Percentiles rank a stretch among this genome's conserved stretches.
phyloP scores from a whole-genome alignment of 92 coral and sea anemone genomes.

The Anthopleura xanthogrammica region DNA sequence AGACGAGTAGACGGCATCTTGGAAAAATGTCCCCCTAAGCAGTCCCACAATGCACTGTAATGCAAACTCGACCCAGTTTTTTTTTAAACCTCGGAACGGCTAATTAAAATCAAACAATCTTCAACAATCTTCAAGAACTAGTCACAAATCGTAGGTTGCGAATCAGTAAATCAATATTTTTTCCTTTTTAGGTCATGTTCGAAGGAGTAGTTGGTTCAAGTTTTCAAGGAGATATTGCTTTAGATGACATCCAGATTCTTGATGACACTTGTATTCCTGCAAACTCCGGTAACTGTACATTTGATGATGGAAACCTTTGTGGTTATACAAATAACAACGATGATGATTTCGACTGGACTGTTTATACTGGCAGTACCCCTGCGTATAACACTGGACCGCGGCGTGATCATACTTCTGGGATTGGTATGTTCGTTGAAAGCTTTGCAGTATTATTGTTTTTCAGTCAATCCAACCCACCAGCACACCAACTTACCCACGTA shows the following conservation, averaged over 20 bases:
- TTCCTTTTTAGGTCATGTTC: constrained; percentile 31
- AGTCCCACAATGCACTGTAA: no score
- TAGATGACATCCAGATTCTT: constrained; percentile 46
- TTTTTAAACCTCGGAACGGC: no score
- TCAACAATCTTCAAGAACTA: no score
- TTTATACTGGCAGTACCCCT: constrained; percentile 10
- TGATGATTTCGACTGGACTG: constrained; percentile 42
- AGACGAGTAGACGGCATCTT: no score
- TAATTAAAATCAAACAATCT: no score
- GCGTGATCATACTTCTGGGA: constrained; percentile 61
- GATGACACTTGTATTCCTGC: background rate
- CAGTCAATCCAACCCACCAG: background rate
- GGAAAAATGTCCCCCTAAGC: no score
- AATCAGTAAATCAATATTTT: no score
- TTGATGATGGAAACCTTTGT: constrained; percentile 50
- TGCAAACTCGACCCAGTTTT: no score
- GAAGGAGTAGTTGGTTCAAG: constrained; percentile 52
- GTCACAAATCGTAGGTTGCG: no score
- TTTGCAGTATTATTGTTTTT: background rate
- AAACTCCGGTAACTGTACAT: constrained; percentile 49
- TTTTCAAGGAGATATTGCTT: constrained; percentile 38
- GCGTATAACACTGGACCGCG: constrained; percentile 23
- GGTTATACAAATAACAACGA: constrained; percentile 42
- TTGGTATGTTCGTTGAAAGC: constrained; percentile 21
- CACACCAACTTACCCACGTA: no score